A percentile compares a stretch with the other conserved stretches of the same genome.
Conservation (phyloP, 2,113 vertebrate species). For the Natator depressus region DNA sequence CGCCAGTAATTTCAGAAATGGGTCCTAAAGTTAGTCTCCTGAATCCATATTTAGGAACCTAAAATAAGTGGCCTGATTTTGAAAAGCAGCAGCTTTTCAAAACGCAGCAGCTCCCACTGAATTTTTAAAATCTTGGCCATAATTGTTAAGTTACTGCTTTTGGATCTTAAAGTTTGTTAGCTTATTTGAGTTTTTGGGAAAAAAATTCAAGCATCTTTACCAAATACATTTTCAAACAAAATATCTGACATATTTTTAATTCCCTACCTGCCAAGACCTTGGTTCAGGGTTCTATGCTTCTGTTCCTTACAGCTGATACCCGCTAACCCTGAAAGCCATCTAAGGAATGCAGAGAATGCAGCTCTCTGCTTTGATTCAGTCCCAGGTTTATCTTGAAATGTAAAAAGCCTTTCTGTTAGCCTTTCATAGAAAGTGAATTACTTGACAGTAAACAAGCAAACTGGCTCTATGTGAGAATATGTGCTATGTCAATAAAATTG, state of each 20-base stretch:
- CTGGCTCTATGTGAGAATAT: slow-evolving; percentile 19
- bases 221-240: background rate
- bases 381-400: slow-evolving; percentile 49
- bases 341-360: slow-evolving; percentile 61
- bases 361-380: slow-evolving; percentile 38
- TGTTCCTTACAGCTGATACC: slow-evolving; percentile 17
- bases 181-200: background rate
- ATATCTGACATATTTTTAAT: background rate
- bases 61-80: background rate
- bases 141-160: slow-evolving; percentile 2
- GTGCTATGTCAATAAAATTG: slow-evolving; percentile 9
- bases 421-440: slow-evolving; percentile 54
- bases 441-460: slow-evolving; percentile 56
- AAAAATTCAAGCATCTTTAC: background rate
- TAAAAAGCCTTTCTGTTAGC: slow-evolving; percentile 58
- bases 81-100: background rate
- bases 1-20: background rate
- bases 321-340: slow-evolving; percentile 36
- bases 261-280: background rate
- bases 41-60: background rate
- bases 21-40: background rate
- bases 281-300: background rate
- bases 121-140: background rate
- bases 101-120: background rate
- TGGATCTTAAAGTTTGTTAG: background rate